These are phyloP conservation scores for Cydia fagiglandana DNA, from an alignment of 1,140 invertebrate species.

Conservation along the genomic window DNA sequence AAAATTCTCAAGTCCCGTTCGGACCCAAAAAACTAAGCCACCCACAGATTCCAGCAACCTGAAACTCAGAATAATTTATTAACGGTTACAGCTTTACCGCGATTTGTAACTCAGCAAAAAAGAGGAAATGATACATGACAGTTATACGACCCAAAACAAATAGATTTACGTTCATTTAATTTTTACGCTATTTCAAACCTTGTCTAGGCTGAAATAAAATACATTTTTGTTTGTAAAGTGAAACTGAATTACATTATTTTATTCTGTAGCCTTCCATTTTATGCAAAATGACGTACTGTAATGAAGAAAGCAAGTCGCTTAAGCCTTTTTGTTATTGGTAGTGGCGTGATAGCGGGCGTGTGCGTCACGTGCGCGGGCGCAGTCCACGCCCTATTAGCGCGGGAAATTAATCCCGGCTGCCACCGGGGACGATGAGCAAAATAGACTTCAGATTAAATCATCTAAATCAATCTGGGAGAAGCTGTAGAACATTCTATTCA, in stretches of 20 bases:
- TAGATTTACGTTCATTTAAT: not conserved
- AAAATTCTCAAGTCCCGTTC: not conserved
- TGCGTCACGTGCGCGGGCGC: not conserved
- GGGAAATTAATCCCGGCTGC: slow-evolving; percentile 31
- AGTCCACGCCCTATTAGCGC: slow-evolving; percentile 34
- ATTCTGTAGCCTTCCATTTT: not conserved
- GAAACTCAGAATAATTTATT: slow-evolving; percentile 9
- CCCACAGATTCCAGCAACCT: not conserved
- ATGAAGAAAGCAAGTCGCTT: not conserved
- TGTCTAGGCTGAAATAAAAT: not conserved
- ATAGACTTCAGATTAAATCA: not conserved
- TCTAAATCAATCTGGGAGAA: not conserved
- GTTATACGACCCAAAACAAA: not conserved
- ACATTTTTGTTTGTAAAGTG: not conserved
- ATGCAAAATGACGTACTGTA: not conserved
- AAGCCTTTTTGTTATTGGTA: not conserved
- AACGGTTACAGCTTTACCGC: slow-evolving; percentile 1
- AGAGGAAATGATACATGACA: slow-evolving; percentile 23
- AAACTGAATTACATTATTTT: not conserved
- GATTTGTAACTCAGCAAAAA: slow-evolving; percentile 20
- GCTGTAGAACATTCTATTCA: not conserved
- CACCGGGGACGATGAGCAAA: slow-evolving; percentile 11
- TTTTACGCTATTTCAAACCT: not conserved
- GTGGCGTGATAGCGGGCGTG: not conserved
- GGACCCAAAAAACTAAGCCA: not conserved